Evolutionary conservation across 2,113 vertebrate genomes (phyloP).

Genomic region (Myrmecophaga tridactyla): DNA sequence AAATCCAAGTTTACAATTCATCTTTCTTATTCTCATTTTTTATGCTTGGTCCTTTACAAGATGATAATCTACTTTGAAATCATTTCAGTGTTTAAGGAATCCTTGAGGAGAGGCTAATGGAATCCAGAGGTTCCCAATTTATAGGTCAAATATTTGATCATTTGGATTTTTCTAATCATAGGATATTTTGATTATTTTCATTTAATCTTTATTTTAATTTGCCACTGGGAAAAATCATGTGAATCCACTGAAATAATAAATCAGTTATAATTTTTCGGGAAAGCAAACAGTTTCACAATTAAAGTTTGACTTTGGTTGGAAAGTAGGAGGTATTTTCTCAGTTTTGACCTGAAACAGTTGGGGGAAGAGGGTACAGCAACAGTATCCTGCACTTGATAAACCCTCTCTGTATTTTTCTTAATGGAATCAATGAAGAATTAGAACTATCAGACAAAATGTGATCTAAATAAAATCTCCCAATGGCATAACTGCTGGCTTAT

Average conservation of each 20-base stretch:
- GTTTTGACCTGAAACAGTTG: not conserved
- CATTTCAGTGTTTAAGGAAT: not conserved
- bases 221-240: not conserved
- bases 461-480: constrained; percentile 47
- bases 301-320: not conserved
- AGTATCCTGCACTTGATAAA: not conserved
- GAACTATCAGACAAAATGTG: not conserved
- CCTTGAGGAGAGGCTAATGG: not conserved
- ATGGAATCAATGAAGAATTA: not conserved
- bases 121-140: not conserved
- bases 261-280: not conserved
- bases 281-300: not conserved
- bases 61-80: not conserved
- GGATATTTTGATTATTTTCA: not conserved
- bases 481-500: not conserved
- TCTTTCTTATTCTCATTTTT: not conserved
- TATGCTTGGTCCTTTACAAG: not conserved
- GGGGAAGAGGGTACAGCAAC: not conserved
- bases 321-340: not conserved
- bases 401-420: not conserved
- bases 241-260: not conserved
- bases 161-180: not conserved
- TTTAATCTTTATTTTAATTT: not conserved
- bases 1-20: not conserved
- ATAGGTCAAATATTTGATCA: not conserved